A percentile compares a stretch with the other conserved stretches of the same genome.
These are phyloP conservation scores for Eupithecia dodoneata DNA, from an alignment of 2,888 invertebrate genomes.

Conservation along the genomic window DNA sequence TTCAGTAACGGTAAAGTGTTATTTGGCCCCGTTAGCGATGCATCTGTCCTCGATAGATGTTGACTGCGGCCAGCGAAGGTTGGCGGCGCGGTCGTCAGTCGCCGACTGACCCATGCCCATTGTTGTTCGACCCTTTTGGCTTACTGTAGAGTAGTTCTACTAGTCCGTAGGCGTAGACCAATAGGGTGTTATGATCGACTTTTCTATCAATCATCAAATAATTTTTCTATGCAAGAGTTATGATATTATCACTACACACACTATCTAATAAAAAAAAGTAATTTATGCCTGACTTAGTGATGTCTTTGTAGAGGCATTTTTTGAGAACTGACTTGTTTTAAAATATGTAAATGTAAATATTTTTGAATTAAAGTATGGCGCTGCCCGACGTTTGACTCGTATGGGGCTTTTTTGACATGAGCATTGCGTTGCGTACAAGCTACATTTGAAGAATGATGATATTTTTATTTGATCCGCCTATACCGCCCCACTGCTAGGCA, in stretches of 20 bases:
- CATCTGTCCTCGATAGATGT: slow-evolving; percentile 84
- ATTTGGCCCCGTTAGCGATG: slow-evolving; percentile 85
- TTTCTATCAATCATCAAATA: slow-evolving; percentile 81
- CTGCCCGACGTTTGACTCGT: slow-evolving; percentile 77
- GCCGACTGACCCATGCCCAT: slow-evolving; percentile 60
- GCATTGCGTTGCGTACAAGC: slow-evolving; percentile 55
- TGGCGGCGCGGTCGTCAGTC: slow-evolving; percentile 58
- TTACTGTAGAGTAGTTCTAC: slow-evolving; percentile 82
- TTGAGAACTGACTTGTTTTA: slow-evolving; percentile 76
- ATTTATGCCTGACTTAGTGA: slow-evolving; percentile 78
- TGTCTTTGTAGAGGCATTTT: slow-evolving; percentile 82
- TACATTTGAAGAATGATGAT: slow-evolving; percentile 73
- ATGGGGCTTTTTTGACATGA: slow-evolving; percentile 77
- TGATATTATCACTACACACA: slow-evolving; percentile 79
- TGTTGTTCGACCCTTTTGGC: slow-evolving; percentile 82
- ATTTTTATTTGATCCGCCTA: slow-evolving; percentile 50
- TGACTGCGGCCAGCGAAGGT: slow-evolving; percentile 61
- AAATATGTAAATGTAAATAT: slow-evolving; percentile 81
- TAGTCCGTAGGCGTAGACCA: slow-evolving; percentile 83
- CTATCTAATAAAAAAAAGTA: slow-evolving; percentile 72
- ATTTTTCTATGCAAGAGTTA: slow-evolving; percentile 83
- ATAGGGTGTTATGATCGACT: slow-evolving; percentile 82
- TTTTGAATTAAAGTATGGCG: slow-evolving; percentile 69
- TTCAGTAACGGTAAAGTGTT: slow-evolving; percentile 84
- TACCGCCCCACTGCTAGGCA: slow-evolving; percentile 37